Evolutionary conservation across 2,113 vertebrate genomes (phyloP), one percentile per base, ranked within the genome.

Genomic region (Plecotus auritus): DNA sequence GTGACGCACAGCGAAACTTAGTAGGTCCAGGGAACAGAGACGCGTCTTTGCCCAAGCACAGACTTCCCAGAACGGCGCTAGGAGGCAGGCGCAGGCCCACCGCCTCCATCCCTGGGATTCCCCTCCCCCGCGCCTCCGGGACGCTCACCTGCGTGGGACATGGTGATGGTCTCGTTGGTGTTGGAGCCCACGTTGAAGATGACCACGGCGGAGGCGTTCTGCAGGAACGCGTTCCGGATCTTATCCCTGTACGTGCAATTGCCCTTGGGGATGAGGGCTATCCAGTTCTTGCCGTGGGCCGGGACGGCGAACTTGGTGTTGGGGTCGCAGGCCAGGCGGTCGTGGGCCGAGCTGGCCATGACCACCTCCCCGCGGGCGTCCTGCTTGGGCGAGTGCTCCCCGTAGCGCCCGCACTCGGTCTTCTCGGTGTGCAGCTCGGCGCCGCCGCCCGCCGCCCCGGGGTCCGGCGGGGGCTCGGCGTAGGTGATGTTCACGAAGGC

Each of bases 401-500:
- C 99, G 94, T 99, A 99, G 11, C 99, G 99, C 80, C 99, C 99
- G 98, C 99, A 99, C 98, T 99, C 99, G 35, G 98, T 99, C 97
- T 99, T 99, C 98, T 99, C 99, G 11, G 98, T 99, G 97, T 92
- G 98, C 80, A 98, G 98, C 98, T 99, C 98, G 23, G 98, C 96
- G 73, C 91, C 90, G 47, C 77, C 76, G 69, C 61, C 90, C 37
- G 73, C 77, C 81, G 98, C 98, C 59, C 97, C 97, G n/a, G 81
- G 70, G 10, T 96, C 98, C 66, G 83, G 95, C 88, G 93, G 97
- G 37, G 99, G 99, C 97, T 99, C 99, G 67, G 98, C 96, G 95
- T 99, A 99, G 94, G 99, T 99, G 98, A 99, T 99, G 98, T 99
- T 99, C 94, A 99, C 99, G 97, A 99, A 99, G 32, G 99, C 99